Base-by-base conservation (phyloP, 2,113 vertebrate species). In the Gymnorhina tibicen region DNA sequence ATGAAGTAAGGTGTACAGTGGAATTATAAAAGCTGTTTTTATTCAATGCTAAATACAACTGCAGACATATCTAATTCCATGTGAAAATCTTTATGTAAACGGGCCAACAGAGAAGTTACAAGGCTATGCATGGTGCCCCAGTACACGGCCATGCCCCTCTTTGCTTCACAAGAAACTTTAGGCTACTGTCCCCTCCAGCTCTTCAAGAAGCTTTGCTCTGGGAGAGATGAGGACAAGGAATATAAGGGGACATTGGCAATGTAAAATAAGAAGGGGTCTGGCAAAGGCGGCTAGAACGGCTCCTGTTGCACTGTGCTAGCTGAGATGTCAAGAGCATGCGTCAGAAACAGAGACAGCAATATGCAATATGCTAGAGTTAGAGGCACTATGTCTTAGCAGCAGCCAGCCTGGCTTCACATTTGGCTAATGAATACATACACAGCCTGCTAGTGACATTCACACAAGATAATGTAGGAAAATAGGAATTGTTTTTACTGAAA, bases 361-460 rank as follows among this genome's bases (percentile, higher is more conserved):
- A 81, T 55, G 23, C n/a, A 92, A 41, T 27, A 74, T 80, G 39
- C 33, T 70, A 55, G 80, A 87, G 92, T 49, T 18, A 91, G 59
- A 91, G 68, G 24, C 18, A 58, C n/a, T 81, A 7, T 32, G 41
- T 49, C 28, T n/a, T 84, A 84, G 73, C 69, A 78, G 84, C 77
- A 89, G 64, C 42, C 84, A 91, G 44, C 47, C 69, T 77, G 35
- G 24, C 64, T 91, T 92, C 59, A 16, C 69, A 53, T 73, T 92
- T 91, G 76, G 80, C 86, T 94, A 91, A 93, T 22, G 47, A 94
- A 85, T 30, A 81, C 20, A 75, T 8, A 81, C 37, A 77, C 84
- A 84, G 50, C 84, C 89, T 92, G 89, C 30, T 97, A 81, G 84
- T 94, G 87, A 77, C 73, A 87, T 94, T 95, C 87, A 77, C 39